Conservation (phyloP, 1,140 invertebrate genomes). For the Leptinotarsa lineolata region DNA sequence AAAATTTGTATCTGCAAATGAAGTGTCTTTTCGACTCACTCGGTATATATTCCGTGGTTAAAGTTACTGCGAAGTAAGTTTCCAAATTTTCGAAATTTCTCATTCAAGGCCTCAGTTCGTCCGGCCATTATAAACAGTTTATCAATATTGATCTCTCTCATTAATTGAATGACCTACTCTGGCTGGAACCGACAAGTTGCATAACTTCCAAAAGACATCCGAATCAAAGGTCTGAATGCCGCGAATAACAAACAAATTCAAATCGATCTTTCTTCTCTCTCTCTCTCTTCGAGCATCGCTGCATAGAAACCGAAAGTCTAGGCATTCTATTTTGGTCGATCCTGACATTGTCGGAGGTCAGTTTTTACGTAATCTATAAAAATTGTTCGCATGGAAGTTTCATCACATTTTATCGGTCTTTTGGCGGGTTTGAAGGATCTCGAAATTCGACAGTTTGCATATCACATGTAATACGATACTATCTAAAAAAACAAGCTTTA, state of each 20-base stretch:
- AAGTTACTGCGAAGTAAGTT: no score
- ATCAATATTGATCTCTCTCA: no score
- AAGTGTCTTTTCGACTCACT: no score
- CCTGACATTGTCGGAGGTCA: conserved; percentile 52
- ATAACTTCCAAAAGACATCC: neutral
- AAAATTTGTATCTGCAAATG: no score
- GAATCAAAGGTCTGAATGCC: neutral
- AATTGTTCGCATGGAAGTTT: neutral
- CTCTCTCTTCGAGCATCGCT: conserved; percentile 30
- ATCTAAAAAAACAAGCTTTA: conserved; percentile 1
- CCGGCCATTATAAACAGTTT: no score
- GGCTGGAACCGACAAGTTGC: neutral
- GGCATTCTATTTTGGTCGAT: conserved; percentile 45
- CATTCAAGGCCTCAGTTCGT: no score
- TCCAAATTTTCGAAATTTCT: no score
- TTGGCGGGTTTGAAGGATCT: neutral
- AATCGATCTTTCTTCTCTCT: conserved; percentile 16
- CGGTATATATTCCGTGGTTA: no score
- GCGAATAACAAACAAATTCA: conserved; percentile 17
- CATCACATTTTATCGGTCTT: neutral
- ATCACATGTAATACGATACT: neutral
- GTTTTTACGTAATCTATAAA: conserved; percentile 46
- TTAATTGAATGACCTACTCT: neutral
- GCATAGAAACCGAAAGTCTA: conserved; percentile 46
- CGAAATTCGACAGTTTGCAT: neutral